Conservation (phyloP, 2,888 invertebrate species). For the Torymus aiolomorphi region DNA sequence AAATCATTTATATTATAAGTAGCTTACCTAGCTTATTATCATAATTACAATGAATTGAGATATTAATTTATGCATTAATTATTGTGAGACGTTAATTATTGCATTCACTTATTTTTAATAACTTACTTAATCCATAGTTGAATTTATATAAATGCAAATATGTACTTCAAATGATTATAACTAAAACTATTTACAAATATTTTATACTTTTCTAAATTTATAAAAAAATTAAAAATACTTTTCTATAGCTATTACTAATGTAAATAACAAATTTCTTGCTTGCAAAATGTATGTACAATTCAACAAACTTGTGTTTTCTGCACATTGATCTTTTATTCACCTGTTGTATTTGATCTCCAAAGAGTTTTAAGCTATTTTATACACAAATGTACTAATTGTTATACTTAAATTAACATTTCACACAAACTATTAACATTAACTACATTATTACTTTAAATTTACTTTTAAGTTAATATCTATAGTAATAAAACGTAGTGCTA, state of each 20-base stretch:
- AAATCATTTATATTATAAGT: constrained; percentile 1
- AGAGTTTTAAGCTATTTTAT: not conserved
- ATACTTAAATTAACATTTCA: not conserved
- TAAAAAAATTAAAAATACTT: constrained; percentile 26
- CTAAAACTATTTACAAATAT: constrained; percentile 4
- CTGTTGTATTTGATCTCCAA: constrained; percentile 5
- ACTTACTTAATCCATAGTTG: not conserved
- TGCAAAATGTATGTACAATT: not conserved
- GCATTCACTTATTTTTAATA: not conserved
- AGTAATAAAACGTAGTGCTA: not conserved
- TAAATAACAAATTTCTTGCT: constrained; percentile 20
- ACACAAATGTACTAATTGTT: not conserved
- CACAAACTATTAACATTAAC: not conserved
- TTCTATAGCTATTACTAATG: constrained; percentile 19
- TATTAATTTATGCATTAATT: constrained; percentile 13
- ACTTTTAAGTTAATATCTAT: not conserved
- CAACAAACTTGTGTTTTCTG: constrained; percentile 6
- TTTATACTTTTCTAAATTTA: constrained; percentile 52
- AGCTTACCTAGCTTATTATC: constrained; percentile 20
- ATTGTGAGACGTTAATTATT: not conserved
- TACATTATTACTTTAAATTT: not conserved
- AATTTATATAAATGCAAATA: not conserved
- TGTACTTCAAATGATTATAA: constrained; percentile 26
- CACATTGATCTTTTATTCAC: not conserved
- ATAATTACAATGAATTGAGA: constrained; percentile 20